These are phyloP conservation scores for Hemitrygon akajei DNA, from an alignment of 2,797 vertebrate species.

Conservation along the genomic window DNA sequence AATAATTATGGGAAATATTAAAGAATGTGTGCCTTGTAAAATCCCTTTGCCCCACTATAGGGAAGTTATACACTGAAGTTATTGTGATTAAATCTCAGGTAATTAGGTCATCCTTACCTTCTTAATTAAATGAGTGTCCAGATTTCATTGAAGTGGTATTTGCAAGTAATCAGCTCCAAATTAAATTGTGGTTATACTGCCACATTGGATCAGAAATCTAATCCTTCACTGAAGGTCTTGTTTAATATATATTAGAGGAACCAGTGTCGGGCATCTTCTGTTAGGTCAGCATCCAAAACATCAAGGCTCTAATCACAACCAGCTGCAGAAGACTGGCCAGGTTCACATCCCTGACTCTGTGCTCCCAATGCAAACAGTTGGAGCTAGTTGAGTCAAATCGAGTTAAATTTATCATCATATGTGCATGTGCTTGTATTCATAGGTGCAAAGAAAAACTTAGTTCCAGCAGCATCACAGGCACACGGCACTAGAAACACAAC, in stretches of 20 bases:
- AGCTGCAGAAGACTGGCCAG: no score
- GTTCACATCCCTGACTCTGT: no score
- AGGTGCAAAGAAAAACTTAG: no score
- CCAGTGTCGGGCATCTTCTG: no score
- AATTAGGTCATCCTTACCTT: neutral
- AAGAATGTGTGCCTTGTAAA: neutral
- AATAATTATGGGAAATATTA: neutral
- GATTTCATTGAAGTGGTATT: slow-evolving; percentile 22
- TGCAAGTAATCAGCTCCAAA: slow-evolving; percentile 15
- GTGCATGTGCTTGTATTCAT: no score
- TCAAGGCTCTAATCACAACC: no score
- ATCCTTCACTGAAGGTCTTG: neutral
- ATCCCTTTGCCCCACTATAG: neutral
- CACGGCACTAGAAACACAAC: no score
- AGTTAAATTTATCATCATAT: no score
- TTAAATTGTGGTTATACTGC: neutral
- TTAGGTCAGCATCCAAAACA: no score
- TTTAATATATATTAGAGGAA: neutral
- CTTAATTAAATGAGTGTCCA: neutral
- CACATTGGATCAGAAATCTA: slow-evolving; percentile 10
- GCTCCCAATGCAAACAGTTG: no score
- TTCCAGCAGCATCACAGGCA: no score
- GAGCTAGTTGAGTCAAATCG: no score
- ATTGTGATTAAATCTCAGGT: neutral
- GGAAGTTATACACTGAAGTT: neutral